A percentile compares a stretch with the other conserved stretches of the same genome.
Conservation (phyloP, 2,113 vertebrate species). For the Danio rerio region GRCz12tu NC_133192.1:27401001-27401500, state of each 20-base stretch:
- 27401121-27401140: background rate
- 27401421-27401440: slow-evolving; percentile 23
- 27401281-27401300: background rate
- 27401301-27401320: background rate
- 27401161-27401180: background rate
- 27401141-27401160: background rate
- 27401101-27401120: background rate
- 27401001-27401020: background rate
- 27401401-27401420: slow-evolving; percentile 25
- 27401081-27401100: background rate
- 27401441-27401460: background rate
- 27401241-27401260: slow-evolving; percentile 1
- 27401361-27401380: background rate
- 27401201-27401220: background rate
- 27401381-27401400: background rate
- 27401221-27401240: background rate
- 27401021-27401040: background rate
- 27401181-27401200: background rate
- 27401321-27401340: background rate
- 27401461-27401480: background rate
- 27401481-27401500: too few species aligned
- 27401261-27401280: background rate
- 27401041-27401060: background rate
- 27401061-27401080: background rate
- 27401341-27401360: background rate